Evolutionary conservation across 2,797 vertebrate genomes (phyloP).

Genomic region (Crax fasciolata): DNA sequence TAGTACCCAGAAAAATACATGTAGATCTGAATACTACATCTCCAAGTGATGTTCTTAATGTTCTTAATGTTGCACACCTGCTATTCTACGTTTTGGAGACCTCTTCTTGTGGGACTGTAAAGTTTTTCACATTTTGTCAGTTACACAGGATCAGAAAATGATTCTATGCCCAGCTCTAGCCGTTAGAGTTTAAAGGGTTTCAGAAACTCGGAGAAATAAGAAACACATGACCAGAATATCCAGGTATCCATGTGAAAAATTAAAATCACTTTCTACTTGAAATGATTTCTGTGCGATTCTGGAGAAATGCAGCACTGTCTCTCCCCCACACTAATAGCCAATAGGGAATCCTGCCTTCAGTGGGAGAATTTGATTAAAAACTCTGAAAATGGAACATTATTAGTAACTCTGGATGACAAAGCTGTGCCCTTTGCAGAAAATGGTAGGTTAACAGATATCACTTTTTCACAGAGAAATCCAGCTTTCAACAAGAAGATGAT

Average conservation of each 20-base stretch:
- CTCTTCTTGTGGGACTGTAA: background rate
- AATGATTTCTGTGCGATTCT: background rate
- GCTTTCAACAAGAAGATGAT: conserved; percentile 53
- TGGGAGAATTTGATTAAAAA: conserved; percentile 58
- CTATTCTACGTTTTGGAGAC: background rate
- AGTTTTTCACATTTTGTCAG: background rate
- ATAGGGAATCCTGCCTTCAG: conserved; percentile 13
- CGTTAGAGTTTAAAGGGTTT: background rate
- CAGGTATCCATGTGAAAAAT: background rate
- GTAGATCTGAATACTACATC: background rate
- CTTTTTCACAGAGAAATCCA: conserved; percentile 52
- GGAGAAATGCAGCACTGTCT: conserved; percentile 3
- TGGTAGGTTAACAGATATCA: background rate
- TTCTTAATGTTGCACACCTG: background rate
- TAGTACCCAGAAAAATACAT: background rate
- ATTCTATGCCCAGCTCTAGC: background rate
- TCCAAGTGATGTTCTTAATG: background rate
- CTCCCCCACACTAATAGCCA: conserved; percentile 43
- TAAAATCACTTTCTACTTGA: background rate
- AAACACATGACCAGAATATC: background rate
- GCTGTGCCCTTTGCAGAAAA: conserved; percentile 62
- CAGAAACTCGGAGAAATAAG: conserved; percentile 9
- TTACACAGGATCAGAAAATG: background rate
- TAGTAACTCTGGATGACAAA: conserved; percentile 57
- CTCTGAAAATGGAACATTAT: conserved; percentile 58